These are phyloP conservation scores for Branchipolynoe longqiensis DNA, from an alignment of 2,888 invertebrate species.

Conservation along the genomic window DNA sequence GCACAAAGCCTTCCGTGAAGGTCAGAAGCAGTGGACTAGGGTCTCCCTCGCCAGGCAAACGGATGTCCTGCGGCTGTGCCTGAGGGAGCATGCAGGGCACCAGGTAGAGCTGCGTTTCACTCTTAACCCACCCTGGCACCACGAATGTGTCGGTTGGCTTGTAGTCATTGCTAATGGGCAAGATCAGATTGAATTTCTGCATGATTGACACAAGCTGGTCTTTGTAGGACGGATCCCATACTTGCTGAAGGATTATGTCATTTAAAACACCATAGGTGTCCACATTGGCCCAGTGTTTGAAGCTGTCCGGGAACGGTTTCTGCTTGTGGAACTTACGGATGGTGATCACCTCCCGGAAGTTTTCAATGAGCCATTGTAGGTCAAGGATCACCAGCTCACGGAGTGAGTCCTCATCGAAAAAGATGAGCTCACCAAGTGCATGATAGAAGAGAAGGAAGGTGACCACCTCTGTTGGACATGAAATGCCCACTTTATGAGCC, in stretches of 20 bases:
- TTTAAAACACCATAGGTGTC: slow-evolving; percentile 24
- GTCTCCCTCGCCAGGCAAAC: neutral
- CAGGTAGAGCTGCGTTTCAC: neutral
- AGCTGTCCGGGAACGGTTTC: neutral
- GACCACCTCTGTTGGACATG: neutral
- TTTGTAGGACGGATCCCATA: neutral
- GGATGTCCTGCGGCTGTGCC: neutral
- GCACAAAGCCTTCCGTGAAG: slow-evolving; percentile 36
- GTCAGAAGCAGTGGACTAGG: neutral
- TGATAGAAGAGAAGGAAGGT: slow-evolving; percentile 73
- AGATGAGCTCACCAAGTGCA: slow-evolving; percentile 80
- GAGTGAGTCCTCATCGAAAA: slow-evolving; percentile 79
- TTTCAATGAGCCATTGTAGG: slow-evolving; percentile 82
- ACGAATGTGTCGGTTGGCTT: neutral
- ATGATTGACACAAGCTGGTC: slow-evolving; percentile 17
- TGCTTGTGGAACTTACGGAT: slow-evolving; percentile 76
- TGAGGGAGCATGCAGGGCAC: slow-evolving; percentile 45
- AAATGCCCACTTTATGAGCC: neutral
- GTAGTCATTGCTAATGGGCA: slow-evolving; percentile 15
- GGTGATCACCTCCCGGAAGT: slow-evolving; percentile 81
- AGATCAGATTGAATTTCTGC: slow-evolving; percentile 45
- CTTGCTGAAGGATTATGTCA: slow-evolving; percentile 1
- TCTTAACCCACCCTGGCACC: neutral
- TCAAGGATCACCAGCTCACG: slow-evolving; percentile 77
- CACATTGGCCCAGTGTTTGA: slow-evolving; percentile 34